Base-by-base conservation (phyloP, 2,797 vertebrate species). In the Triplophysa yarkandensis region DNA sequence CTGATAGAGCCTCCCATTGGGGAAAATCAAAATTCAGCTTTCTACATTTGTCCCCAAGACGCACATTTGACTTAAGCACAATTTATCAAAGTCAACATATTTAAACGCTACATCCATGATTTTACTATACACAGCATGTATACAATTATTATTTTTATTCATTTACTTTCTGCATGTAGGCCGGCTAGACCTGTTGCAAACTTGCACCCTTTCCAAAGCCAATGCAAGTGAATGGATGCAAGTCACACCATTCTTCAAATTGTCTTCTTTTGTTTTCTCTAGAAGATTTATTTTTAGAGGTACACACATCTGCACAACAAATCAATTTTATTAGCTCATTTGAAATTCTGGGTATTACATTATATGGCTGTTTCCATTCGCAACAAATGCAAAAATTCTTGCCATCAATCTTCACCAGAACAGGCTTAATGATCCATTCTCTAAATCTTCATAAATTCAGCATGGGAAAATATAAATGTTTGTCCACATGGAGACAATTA, bases 11-110 rank as follows among this genome's bases (percentile, higher is more conserved):
- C 55, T 68, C 52, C 21, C 54, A 23, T 23, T 2, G n/a, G 21
- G 9, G 9, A 55, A 55, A 41, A 55, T 39, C 16, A 39, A 63
- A 66, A 57, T 66, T 46, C 27, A 44, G 34, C 55, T 44, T 17
- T 27, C 11, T 71, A 21, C 32, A 30, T 7, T 11, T 23, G 25
- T 32, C 25, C 44, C 46, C 36, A 66, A 13, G 60, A 73, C n/a
- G 48, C 8, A 52, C 34, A 17, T 27, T 71, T 46, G 27, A 19
- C 48, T 28, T 19, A 21, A 55, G 32, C 69, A 27, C 30, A n/a
- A 28, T 50, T 71, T 62, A 58, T 52, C 21, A 70, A 60, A 44
- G 60, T n/a, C 27, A 1, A 0, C 39, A 52, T 27, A n/a, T 17
- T 19, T 25, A 25, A 28, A 48, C 39, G 28, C 50, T 58, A 39